Conservation (phyloP, 2,888 invertebrate species). For the Tiliacea citrago region DNA sequence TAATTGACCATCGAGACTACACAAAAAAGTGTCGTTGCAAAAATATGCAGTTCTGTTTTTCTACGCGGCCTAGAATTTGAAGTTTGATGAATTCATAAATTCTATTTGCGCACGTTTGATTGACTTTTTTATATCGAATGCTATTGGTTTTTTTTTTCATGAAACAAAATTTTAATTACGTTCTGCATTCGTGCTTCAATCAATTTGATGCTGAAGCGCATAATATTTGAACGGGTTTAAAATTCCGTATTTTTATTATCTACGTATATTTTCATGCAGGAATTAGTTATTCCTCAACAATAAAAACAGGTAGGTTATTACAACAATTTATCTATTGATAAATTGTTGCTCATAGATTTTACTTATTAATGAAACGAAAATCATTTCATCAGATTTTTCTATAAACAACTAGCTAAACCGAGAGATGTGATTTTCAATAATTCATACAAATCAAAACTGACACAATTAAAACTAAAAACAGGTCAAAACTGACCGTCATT, state of each 20-base stretch:
- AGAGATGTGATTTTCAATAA: no score
- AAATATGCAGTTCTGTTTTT: constrained; percentile 12
- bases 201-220: not conserved
- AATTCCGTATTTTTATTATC: not conserved
- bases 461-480: no score
- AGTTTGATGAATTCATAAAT: constrained; percentile 19
- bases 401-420: no score
- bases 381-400: not conserved
- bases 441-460: no score
- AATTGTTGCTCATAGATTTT: not conserved
- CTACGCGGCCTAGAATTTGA: not conserved
- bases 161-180: not conserved
- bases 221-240: not conserved
- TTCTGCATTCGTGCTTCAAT: not conserved
- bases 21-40: constrained; percentile 3
- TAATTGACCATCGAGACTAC: constrained; percentile 24
- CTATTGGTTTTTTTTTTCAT: constrained; percentile 5
- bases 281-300: not conserved
- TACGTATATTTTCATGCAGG: no score
- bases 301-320: not conserved
- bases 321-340: no score
- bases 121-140: constrained; percentile 39
- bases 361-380: no score
- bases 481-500: no score
- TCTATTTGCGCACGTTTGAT: constrained; percentile 36